Conservation (phyloP, 2,113 vertebrate species). For the Chauna torquata region DNA sequence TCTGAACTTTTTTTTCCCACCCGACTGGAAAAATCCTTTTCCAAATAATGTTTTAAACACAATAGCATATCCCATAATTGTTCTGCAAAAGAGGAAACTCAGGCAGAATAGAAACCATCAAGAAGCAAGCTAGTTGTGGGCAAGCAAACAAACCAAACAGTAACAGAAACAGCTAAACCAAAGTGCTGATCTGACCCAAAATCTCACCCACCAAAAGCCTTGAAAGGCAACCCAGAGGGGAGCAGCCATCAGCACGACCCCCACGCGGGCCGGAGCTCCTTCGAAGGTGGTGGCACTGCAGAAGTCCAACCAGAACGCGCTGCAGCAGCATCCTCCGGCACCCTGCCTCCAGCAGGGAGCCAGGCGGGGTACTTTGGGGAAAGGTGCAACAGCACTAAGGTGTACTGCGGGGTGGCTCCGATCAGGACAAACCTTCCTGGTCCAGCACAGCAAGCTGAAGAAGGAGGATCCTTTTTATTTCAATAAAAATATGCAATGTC, state of each 20-base stretch:
- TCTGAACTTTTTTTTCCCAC: not conserved
- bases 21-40: not conserved
- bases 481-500: not conserved
- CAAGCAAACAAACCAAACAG: not conserved
- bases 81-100: not conserved
- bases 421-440: not conserved
- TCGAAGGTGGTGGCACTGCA: no score
- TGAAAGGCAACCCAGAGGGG: not conserved
- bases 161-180: not conserved
- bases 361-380: not conserved
- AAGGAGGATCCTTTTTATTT: not conserved
- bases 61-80: rapidly evolving
- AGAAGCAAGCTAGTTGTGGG: not conserved
- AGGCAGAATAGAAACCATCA: rapidly evolving
- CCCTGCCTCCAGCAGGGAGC: not conserved
- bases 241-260: not conserved
- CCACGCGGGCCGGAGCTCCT: not conserved
- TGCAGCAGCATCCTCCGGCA: not conserved
- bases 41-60: not conserved
- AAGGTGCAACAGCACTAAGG: not conserved
- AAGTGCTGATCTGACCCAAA: not conserved
- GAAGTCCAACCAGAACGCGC: not conserved
- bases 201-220: not conserved
- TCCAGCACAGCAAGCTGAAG: not conserved
- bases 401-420: not conserved